phyloP scores from a whole-genome alignment of 2,888 invertebrate genomes.

The Idaea dimidiata region DNA sequence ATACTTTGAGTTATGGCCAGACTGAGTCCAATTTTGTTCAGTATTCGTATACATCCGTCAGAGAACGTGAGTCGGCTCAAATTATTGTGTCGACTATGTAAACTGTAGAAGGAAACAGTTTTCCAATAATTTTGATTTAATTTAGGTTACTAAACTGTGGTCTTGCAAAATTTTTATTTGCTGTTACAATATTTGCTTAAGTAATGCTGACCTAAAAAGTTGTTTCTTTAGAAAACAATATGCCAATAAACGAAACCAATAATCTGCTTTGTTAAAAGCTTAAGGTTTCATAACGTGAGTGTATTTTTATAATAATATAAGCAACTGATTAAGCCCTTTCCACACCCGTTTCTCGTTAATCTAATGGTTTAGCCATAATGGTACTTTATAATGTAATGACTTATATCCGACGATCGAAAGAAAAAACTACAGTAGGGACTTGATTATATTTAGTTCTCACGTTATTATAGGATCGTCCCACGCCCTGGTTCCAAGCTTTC shows the following conservation, averaged over 20 bases:
- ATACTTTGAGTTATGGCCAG: constrained; percentile 61
- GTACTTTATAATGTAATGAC: constrained; percentile 27
- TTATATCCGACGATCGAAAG: constrained; percentile 29
- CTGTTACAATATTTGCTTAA: neutral
- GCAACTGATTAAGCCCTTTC: constrained; percentile 37
- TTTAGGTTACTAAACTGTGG: constrained; percentile 11
- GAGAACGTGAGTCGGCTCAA: constrained; percentile 58
- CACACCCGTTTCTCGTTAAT: constrained; percentile 35
- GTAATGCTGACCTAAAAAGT: constrained; percentile 8
- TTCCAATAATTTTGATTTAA: constrained; percentile 19
- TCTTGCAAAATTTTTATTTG: neutral
- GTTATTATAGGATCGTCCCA: constrained; percentile 45
- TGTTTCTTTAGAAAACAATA: constrained; percentile 31
- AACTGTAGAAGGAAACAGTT: constrained; percentile 29
- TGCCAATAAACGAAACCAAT: constrained; percentile 53
- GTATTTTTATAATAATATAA: constrained; percentile 48
- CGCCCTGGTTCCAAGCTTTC: constrained; percentile 46
- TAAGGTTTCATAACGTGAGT: constrained; percentile 48
- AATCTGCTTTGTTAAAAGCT: constrained; percentile 42
- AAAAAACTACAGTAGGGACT: constrained; percentile 19
- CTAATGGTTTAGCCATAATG: constrained; percentile 32
- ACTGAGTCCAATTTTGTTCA: constrained; percentile 49
- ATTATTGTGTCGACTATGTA: constrained; percentile 50
- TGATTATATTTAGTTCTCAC: constrained; percentile 39
- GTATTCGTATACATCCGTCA: constrained; percentile 73